These are phyloP conservation scores for Rotaria macrura DNA, from an alignment of 2,888 invertebrate genomes.

Conservation along the genomic window DNA sequence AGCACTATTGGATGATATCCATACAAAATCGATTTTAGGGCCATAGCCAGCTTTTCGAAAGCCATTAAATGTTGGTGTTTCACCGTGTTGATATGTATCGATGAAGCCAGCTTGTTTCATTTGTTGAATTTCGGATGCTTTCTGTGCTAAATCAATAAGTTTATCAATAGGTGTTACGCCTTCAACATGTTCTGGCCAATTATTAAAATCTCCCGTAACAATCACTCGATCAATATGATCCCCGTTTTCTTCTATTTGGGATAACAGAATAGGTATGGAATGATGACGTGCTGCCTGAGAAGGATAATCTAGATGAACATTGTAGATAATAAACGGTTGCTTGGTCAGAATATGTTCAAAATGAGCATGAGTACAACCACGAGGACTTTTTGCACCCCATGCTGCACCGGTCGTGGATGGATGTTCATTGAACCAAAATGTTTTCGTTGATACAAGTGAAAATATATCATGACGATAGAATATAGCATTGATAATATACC, in stretches of 20 bases:
- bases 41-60: background rate
- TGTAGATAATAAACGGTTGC: background rate
- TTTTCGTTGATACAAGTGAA: background rate
- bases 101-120: background rate
- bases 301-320: background rate
- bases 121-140: background rate
- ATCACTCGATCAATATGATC: background rate
- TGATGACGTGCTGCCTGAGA: background rate
- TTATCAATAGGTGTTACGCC: background rate
- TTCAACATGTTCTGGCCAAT: background rate
- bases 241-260: background rate
- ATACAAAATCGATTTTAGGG: background rate
- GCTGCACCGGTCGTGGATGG: background rate
- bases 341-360: background rate
- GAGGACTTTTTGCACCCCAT: background rate
- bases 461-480: background rate
- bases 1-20: background rate
- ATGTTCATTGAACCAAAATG: background rate
- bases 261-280: background rate
- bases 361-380: background rate
- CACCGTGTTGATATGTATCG: background rate
- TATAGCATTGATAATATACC: background rate
- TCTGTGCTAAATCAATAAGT: background rate
- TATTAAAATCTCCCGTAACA: background rate
- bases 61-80: background rate